Base-by-base conservation (phyloP, 1,140 invertebrate genomes). In the Triops longicaudatus region DNA sequence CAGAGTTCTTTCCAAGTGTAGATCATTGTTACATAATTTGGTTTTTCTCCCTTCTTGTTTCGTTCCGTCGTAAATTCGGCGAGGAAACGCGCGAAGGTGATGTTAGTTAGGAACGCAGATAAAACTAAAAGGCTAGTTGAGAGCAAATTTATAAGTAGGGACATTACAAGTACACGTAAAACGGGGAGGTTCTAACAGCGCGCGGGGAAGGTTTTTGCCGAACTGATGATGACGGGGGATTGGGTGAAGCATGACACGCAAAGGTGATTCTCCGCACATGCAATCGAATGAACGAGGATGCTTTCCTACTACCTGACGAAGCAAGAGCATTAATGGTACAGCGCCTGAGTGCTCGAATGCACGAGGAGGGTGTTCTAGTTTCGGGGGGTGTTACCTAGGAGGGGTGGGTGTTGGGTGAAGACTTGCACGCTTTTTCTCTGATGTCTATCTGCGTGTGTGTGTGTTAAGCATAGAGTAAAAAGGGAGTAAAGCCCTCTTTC, bases 171-270 rank as follows among this genome's bases (percentile, higher is more conserved):
- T 10, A 63, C 14, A 63, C 10, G 50, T 37, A 37, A 37, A 63
- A 63, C 22, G 50, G 50, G 50, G 50, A 63, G 50, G 50, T 63
- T 63, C 50, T 63, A 22, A 22, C 50, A 63, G 50, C 50, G 22
- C 50, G 17, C 50, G 22, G 50, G 50, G 31, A 63, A 63, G 22
- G 50, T 63, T 63, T 63, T 63, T 63, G 14, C 50, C 50, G 14
- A 9, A 14, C 50, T 63, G 50, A 22, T 63, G 50, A 63, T 63
- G 50, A 17, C 50, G 50, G 50, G n/a, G 50, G 50, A 63, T 63
- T 63, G 50, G 50, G 50, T 63, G 50, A 63, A 63, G 50, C 50
- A 63, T 63, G 50, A 63, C 50, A 63, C 50, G 50, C 50, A 63
- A 63, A 63, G 50, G 50, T 63, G 50, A 63, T 63, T 63, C 50